Conservation (phyloP, 35 echinoderm and acorn worm genomes). For the Lytechinus variegatus region DNA sequence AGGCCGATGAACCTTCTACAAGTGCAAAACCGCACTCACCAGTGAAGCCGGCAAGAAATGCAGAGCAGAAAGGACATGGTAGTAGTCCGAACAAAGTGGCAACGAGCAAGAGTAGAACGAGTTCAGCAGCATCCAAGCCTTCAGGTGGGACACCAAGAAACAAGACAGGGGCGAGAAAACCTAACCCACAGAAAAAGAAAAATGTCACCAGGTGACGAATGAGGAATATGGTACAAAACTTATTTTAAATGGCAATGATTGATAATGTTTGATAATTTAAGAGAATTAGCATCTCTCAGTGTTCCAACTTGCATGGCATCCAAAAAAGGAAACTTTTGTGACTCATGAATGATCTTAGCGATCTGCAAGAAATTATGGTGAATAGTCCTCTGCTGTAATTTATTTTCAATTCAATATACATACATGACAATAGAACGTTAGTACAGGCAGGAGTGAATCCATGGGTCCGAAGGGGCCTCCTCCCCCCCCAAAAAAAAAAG, state of each 20-base stretch:
- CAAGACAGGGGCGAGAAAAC: neutral
- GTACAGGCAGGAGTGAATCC: no score
- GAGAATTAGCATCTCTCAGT: no score
- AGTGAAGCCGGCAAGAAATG: neutral
- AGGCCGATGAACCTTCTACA: neutral
- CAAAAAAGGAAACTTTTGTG: no score
- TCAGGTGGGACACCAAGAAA: neutral
- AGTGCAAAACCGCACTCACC: neutral
- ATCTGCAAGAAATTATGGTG: no score
- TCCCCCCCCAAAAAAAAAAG: no score
- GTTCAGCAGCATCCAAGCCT: neutral
- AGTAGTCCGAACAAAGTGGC: neutral
- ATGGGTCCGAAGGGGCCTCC: no score
- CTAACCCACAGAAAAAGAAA: neutral
- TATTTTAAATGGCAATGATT: neutral
- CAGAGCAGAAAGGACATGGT: neutral
- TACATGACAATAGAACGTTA: no score
- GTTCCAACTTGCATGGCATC: no score
- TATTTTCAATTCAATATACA: no score
- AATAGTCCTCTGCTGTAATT: no score
- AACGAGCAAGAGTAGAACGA: neutral
- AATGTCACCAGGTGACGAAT: neutral
- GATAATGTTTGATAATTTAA: no score
- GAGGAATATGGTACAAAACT: neutral
- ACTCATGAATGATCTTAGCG: no score